Conservation (phyloP, 2,113 vertebrate genomes). For the Pycnonotus jocosus region DNA sequence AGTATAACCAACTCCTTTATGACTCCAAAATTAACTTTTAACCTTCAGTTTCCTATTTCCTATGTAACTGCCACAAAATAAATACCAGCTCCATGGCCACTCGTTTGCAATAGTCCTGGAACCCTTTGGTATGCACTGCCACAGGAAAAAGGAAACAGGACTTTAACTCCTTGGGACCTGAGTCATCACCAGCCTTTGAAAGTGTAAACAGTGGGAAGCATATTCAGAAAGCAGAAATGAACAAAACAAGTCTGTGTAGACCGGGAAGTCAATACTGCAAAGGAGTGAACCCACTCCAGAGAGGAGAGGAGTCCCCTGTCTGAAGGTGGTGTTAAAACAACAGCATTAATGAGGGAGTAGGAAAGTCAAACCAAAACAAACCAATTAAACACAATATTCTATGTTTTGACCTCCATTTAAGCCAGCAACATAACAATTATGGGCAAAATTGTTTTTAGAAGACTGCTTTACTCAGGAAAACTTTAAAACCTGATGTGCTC, state of each 20-base stretch:
- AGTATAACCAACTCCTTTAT: background rate
- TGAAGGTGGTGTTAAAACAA: background rate
- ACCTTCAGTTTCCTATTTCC: slow-evolving; percentile 26
- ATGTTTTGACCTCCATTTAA: background rate
- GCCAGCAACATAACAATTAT: background rate
- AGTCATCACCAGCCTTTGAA: background rate
- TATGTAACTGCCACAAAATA: background rate
- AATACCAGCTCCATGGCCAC: background rate
- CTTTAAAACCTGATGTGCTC: background rate
- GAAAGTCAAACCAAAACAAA: slow-evolving; percentile 4
- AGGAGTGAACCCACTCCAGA: background rate
- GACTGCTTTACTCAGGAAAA: background rate
- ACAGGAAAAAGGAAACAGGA: background rate
- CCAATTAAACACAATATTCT: background rate
- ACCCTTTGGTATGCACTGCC: background rate
- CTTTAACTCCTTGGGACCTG: background rate
- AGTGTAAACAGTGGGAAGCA: background rate
- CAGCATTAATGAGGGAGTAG: background rate
- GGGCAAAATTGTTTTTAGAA: background rate
- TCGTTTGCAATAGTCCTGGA: background rate
- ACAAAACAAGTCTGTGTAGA: background rate
- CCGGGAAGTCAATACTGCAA: background rate
- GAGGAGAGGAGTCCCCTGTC: background rate
- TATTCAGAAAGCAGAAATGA: background rate
- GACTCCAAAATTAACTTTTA: slow-evolving; percentile 24